Base-by-base conservation (phyloP, 2,888 invertebrate species). In the Zaprionus lineosus region DNA sequence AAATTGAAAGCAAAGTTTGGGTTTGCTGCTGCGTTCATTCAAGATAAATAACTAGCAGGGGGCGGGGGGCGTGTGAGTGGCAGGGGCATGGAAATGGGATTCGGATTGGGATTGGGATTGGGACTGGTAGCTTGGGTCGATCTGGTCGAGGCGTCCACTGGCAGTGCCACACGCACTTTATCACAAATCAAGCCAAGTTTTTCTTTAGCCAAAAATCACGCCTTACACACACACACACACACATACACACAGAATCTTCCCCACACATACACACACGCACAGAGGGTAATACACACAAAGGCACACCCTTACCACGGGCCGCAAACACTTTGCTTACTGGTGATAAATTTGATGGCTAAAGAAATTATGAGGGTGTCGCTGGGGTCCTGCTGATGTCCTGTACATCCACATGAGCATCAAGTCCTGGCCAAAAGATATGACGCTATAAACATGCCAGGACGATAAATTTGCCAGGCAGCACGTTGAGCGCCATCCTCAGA, bases 101-200 rank as follows among this genome's bases (percentile, higher is more conserved):
- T n/a, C n/a, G n/a, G 19, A 9, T 9, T 15, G 47, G 59, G 39
- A 24, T 24, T 50, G 40, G n/a, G 57, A 50, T 59, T 48, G 36
- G 55, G 46, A 19, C 9, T 36, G 26, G 36, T 19, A 9, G 33
- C 19, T 44, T 26, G 21, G 18, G 15, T 59, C 72, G 47, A n/a
- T n/a, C n/a, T n/a, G n/a, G n/a, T n/a, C n/a, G n/a, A n/a, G n/a
- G n/a, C n/a, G 50, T 52, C 37, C 67, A 59, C 41, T 40, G 50
- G 39, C 52, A 57, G 68, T 69, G 68, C 59, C 70, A 70, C 67
- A 74, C 75, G 64, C 79, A 74, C 68, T 74, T 84, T 84, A 86
- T 82, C 86, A 83, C 72, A 86, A 82, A 86, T 86, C 86, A 83
- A 83, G 86, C 58, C 64, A 86, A 82, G 64, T 82, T 78, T 62